A percentile compares a stretch with the other conserved stretches of the same genome.
These are phyloP conservation scores for Lagopus muta DNA, from an alignment of 2,113 vertebrate species.

Conservation along the genomic window DNA sequence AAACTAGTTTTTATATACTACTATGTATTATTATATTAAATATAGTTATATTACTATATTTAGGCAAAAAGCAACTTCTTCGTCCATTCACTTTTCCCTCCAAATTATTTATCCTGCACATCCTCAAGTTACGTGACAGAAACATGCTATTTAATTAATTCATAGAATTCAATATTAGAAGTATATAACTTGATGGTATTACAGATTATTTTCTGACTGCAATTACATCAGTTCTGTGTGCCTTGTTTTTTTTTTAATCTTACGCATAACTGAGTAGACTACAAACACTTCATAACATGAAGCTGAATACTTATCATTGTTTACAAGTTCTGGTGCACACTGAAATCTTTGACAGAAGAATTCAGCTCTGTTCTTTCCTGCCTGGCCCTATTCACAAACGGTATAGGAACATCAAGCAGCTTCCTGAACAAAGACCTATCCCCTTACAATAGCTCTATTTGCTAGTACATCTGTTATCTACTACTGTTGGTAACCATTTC, in stretches of 20 bases:
- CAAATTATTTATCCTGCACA: neutral
- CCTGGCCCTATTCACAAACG: neutral
- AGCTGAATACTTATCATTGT: neutral
- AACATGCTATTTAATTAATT: neutral
- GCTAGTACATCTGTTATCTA: neutral
- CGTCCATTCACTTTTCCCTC: neutral
- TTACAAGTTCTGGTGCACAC: neutral
- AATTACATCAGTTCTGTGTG: neutral
- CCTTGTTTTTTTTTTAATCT: neutral
- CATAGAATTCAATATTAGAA: neutral
- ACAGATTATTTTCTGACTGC: neutral
- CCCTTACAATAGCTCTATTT: constrained; percentile 32
- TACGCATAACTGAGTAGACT: neutral
- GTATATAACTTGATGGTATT: neutral
- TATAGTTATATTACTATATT: neutral
- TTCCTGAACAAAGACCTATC: neutral
- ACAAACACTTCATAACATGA: neutral
- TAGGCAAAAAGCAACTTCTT: neutral
- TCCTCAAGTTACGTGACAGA: neutral
- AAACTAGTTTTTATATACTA: neutral
- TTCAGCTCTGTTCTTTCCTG: constrained; percentile 16
- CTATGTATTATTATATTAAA: too few species aligned
- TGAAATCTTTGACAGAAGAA: constrained; percentile 7
- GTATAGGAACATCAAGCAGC: neutral
- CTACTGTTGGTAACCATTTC: neutral